Percentiles rank a stretch among this genome's conserved stretches.
phyloP scores from a whole-genome alignment of 1,140 invertebrate species.

The Neodiprion pinetum region DNA sequence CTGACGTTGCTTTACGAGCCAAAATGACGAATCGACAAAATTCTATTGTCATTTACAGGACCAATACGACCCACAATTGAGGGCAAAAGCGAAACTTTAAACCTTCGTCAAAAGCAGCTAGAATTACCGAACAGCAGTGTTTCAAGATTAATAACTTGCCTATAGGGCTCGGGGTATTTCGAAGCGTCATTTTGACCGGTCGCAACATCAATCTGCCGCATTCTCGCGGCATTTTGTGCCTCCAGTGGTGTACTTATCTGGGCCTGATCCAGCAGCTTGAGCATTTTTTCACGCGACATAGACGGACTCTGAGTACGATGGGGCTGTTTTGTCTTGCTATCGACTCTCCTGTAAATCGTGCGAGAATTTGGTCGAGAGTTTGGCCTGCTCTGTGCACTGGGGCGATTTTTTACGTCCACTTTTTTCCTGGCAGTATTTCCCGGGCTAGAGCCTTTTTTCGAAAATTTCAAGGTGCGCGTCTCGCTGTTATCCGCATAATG shows the following conservation, averaged over 20 bases:
- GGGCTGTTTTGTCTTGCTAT: neutral
- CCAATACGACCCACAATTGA: neutral
- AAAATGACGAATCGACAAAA: neutral
- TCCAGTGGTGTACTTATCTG: constrained; percentile 50
- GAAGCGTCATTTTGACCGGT: constrained; percentile 18
- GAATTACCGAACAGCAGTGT: constrained; percentile 54
- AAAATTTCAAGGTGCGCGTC: neutral
- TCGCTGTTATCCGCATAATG: too few relatives aligned
- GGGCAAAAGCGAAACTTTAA: neutral
- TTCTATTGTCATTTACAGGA: neutral
- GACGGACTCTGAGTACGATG: neutral
- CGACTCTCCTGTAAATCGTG: neutral
- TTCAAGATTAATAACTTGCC: constrained; percentile 56
- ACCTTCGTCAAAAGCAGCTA: constrained; percentile 28
- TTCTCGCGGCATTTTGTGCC: constrained; percentile 29
- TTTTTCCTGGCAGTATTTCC: too few relatives aligned
- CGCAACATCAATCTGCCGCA: constrained; percentile 28
- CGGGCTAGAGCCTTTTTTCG: neutral
- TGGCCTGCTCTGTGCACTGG: neutral
- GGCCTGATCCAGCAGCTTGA: constrained; percentile 54
- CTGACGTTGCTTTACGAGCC: neutral
- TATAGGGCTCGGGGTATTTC: constrained; percentile 35
- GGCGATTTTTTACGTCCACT: too few relatives aligned
- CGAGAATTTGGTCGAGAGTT: neutral
- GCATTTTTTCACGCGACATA: constrained; percentile 50